Base-by-base conservation (phyloP, 2,797 vertebrate species). In the Pseudochirops corinnae region DNA sequence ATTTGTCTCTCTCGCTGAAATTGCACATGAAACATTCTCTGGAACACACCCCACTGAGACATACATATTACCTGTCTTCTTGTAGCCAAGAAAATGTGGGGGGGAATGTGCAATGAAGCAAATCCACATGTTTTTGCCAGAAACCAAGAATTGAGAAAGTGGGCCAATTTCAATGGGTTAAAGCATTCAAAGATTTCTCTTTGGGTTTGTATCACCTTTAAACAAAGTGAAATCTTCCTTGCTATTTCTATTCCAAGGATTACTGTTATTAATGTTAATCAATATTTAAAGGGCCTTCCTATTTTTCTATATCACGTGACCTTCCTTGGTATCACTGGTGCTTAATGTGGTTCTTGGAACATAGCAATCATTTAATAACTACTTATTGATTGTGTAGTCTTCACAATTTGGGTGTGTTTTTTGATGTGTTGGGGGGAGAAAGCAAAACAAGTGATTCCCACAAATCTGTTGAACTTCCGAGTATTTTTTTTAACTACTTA, bases 1-100 rank as follows among this genome's bases (percentile, higher is more conserved):
- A 98, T 97, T 98, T 98, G 93, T 98, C 93, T 97, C 67, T 95
- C n/a, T 97, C 95, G 97, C 97, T 97, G 95, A 97, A 98, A 98
- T 93, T 6, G 33, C 0, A 12, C 14, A 50, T 96, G 95, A 97
- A 96, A 97, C 93, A 93, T 91, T 94, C 95, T 93, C 74, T 60
- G 90, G 94, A 96, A 97, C 95, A 98, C 96, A 97, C 94, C 97
- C 91, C 95, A 97, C 94, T 94, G 97, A 98, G 96, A 97, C 56
- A 97, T 96, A 97, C 94, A 4, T 55, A 97, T 98, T 95, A 96
- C 95, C 95, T 97, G 91, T 92, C 28, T 97, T 12, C 57, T 97
- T 55, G 58, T 67, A 96, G 60, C 91, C 97, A 33, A 67, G 24
- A 94, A 94, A 95, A 98, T 7, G 97, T 21, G 29, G 74, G 96